A percentile compares a stretch with the other conserved stretches of the same genome.
These are phyloP conservation scores for Brachyptera putata DNA, from an alignment of 2,888 invertebrate species.

Conservation along the genomic window DNA sequence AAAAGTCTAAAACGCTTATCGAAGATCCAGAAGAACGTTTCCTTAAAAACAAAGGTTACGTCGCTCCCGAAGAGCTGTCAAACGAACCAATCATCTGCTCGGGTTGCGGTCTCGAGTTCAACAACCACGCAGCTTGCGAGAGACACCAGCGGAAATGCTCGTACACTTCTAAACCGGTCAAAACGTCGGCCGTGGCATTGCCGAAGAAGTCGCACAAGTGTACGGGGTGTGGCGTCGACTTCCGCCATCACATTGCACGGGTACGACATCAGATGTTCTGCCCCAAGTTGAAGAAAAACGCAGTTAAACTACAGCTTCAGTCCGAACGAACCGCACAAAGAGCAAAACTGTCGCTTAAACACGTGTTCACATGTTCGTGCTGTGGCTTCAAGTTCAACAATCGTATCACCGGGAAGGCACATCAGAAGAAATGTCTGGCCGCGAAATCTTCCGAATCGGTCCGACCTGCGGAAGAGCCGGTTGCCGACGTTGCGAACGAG, in stretches of 20 bases:
- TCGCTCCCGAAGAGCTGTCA: conserved; percentile 8
- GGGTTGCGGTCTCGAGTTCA: conserved; percentile 31
- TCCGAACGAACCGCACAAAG: too few species aligned
- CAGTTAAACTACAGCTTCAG: not conserved
- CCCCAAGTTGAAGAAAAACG: not conserved
- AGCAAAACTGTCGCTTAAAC: too few species aligned
- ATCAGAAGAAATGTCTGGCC: not conserved
- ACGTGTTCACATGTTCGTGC: not conserved
- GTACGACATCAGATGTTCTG: conserved; percentile 31
- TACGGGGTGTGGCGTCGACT: conserved; percentile 30
- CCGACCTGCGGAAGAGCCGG: not conserved
- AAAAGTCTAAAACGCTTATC: too few species aligned
- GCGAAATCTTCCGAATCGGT: too few species aligned
- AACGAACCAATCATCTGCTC: conserved; percentile 27
- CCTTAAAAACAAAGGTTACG: conserved; percentile 15
- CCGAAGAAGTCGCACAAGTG: conserved; percentile 21
- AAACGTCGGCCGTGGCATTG: not conserved
- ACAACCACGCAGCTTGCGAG: conserved; percentile 27
- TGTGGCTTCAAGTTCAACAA: not conserved
- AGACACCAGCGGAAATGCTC: conserved; percentile 31
- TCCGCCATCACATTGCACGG: conserved; percentile 27
- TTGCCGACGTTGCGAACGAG: not conserved
- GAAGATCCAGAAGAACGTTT: conserved; percentile 10
- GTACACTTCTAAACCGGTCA: conserved; percentile 1
- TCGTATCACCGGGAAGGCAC: not conserved